Evolutionary conservation across 92 coral and sea anemone species (phyloP), one percentile per base, ranked within the genome.

Genomic region (Porites cylindrica): DNA sequence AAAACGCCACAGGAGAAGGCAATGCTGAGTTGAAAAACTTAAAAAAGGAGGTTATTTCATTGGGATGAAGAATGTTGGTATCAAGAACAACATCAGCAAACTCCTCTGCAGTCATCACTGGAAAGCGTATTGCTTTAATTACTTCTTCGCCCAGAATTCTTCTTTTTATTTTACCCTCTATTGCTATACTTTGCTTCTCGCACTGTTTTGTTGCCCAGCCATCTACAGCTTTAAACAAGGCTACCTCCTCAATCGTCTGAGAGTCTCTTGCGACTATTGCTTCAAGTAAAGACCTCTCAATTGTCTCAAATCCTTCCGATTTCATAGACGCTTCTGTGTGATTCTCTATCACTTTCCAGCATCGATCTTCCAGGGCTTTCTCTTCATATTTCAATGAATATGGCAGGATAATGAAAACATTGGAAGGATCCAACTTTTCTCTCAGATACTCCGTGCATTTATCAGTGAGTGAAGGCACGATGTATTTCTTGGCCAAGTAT

Each of bases 401-500:
- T 17, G 93, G 90, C 7, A 89, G 88, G 66, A 89, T 72, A n/a
- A 85, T 75, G 79, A 91, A 94, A 47, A 90, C 94, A 79, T 88
- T 88, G 2, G 89, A 82, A 1, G 94, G 84, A 54, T 90, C 90
- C 13, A 94, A 84, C n/a, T 90, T 86, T 1, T 88, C 69, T 47
- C 82, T 89, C 2, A 94, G 84, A 73, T 88, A 94, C 66, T 88
- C 73, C 1, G 85, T 78, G 80, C 96, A 91, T 18, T 85, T 69
- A 19, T 91, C 90, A 21, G 79, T 87, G 7, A 91, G 92, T 11
- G 86, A 80, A 32, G 94, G 94, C 69, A 93, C 56, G 10, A 88
- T 91, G 76, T 91, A 94, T 68, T 94, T 91, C 50, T 91, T 88
- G 0, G 96, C 94, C 53, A 94, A 80, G 71, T 91, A 94, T 69